Percentiles rank a stretch among this genome's conserved stretches.
Evolutionary conservation across 2,888 invertebrate species (phyloP).

Genomic region (Agrochola litura): DNA sequence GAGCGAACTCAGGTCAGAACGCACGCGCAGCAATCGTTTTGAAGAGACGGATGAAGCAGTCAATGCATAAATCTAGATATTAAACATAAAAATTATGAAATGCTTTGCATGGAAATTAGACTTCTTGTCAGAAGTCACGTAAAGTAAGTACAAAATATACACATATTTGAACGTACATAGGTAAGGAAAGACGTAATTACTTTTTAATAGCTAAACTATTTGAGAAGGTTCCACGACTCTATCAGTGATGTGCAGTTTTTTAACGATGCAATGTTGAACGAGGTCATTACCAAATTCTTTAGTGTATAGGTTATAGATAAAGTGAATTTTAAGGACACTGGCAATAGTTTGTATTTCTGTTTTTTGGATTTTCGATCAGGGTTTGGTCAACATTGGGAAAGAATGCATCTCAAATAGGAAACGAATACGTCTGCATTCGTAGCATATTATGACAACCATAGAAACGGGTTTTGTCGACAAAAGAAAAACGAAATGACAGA

Average conservation of each 20-base stretch:
- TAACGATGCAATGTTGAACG: conserved; percentile 5
- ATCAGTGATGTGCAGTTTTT: conserved; percentile 45
- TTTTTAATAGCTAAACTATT: conserved; percentile 58
- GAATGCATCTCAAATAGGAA: neutral
- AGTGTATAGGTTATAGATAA: conserved; percentile 4
- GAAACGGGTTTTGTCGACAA: too few species aligned
- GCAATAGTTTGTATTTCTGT: neutral
- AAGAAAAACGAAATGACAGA: too few species aligned
- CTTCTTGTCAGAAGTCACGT: conserved; percentile 39
- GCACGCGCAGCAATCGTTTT: neutral
- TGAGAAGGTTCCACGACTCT: conserved; percentile 22
- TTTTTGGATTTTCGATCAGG: neutral
- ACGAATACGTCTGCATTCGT: neutral
- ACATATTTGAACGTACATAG: conserved; percentile 31
- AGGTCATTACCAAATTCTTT: conserved; percentile 50
- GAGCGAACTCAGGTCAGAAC: neutral
- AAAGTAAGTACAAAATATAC: conserved; percentile 25
- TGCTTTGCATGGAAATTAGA: conserved; percentile 3
- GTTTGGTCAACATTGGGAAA: neutral
- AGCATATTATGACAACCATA: too few species aligned
- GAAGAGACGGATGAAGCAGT: neutral
- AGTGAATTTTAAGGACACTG: neutral
- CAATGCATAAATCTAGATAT: neutral
- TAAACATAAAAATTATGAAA: neutral
- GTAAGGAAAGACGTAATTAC: conserved; percentile 45